Evolutionary conservation across 1,140 invertebrate genomes (phyloP).

Genomic region (Drosophila busckii): DNA sequence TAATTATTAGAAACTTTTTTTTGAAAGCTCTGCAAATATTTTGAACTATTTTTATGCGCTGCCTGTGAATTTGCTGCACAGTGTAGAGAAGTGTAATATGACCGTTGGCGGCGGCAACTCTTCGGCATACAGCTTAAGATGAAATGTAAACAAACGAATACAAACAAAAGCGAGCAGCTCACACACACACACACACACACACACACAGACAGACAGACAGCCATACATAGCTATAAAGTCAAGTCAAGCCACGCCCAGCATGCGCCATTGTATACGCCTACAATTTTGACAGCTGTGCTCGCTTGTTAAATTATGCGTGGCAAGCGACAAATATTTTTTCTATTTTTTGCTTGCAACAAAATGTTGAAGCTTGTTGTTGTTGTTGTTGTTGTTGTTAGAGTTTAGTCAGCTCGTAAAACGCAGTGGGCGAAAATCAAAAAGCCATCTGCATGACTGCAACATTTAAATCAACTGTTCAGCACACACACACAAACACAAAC

Average conservation of each 20-base stretch:
- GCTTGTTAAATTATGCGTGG: conserved; percentile 65
- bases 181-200: no score
- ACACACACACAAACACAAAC: not conserved
- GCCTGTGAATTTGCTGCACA: no score
- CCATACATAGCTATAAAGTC: not conserved
- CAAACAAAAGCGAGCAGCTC: conserved; percentile 40
- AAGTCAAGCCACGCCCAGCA: not conserved
- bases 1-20: no score
- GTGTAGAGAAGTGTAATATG: no score
- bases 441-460: conserved; percentile 25
- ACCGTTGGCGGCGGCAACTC: no score
- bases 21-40: no score
- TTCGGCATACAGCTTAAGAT: conserved; percentile 55
- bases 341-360: conserved; percentile 4
- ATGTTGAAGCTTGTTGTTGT: conserved; percentile 14
- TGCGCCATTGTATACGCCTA: not conserved
- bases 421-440: conserved; percentile 27
- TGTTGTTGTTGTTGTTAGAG: conserved; percentile 18
- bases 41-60: no score
- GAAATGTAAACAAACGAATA: conserved; percentile 75
- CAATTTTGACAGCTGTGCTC: conserved; percentile 4
- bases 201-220: conserved; percentile 15
- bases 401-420: conserved; percentile 67
- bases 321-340: conserved; percentile 16
- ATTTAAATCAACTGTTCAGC: conserved; percentile 32